Conservation (phyloP, 64 coral and sea anemone species). For the Pocillopora verrucosa region DNA sequence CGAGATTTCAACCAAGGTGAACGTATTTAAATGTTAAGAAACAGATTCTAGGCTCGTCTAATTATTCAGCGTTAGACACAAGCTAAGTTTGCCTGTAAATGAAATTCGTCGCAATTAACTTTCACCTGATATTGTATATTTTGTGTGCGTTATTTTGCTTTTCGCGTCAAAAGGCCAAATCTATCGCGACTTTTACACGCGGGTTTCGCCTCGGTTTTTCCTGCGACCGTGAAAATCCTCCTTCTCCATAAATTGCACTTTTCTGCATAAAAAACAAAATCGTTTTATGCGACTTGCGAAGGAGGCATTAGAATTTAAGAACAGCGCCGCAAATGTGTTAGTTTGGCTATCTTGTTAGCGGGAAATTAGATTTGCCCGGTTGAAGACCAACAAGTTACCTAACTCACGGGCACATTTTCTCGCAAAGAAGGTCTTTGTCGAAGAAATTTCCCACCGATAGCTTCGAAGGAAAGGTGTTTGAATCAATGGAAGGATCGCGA, state of each 20-base stretch:
- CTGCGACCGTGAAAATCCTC: background rate
- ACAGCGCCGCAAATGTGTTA: background rate
- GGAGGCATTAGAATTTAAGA: background rate
- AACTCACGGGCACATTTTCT: background rate
- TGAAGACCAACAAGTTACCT: background rate
- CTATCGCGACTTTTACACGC: background rate
- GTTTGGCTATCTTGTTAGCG: constrained; percentile 2
- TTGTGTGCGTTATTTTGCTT: constrained; percentile 14
- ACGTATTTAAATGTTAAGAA: background rate
- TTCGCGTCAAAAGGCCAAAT: constrained; percentile 24
- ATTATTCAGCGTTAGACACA: background rate
- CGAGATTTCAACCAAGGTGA: background rate
- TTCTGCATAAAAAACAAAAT: background rate
- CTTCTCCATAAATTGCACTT: background rate
- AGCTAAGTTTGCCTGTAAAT: constrained; percentile 23
- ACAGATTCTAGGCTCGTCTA: background rate
- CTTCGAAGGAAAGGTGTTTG: no score
- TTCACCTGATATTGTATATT: constrained; percentile 19
- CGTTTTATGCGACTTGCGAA: background rate
- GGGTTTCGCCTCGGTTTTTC: background rate
- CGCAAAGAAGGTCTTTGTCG: background rate
- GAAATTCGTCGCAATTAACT: constrained; percentile 38
- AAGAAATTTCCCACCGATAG: background rate
- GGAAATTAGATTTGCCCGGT: constrained; percentile 27
- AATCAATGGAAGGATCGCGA: background rate